Percentiles rank a stretch among this genome's conserved stretches.
Evolutionary conservation across 2,888 invertebrate species (phyloP).

Genomic region (Thalpophila matura): DNA sequence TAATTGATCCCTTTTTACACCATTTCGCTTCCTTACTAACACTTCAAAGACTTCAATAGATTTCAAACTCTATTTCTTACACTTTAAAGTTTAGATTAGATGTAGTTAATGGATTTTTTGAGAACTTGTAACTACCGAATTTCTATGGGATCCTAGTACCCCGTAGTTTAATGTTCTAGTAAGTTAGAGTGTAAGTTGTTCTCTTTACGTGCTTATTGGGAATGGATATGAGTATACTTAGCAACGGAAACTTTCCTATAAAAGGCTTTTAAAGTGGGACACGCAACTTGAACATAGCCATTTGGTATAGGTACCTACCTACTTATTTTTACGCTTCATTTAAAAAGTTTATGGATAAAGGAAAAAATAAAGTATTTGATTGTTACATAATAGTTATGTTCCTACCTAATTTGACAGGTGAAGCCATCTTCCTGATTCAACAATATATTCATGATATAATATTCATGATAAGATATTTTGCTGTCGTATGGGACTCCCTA

Average conservation of each 20-base stretch:
- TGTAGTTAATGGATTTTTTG: conserved; percentile 5
- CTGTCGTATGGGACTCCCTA: too few relatives aligned
- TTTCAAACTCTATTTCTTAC: conserved; percentile 2
- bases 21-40: conserved; percentile 55
- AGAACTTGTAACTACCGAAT: conserved; percentile 39
- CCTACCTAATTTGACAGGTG: conserved; percentile 32
- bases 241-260: conserved; percentile 34
- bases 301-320: too few relatives aligned
- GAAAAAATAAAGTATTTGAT: too few relatives aligned
- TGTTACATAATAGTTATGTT: too few relatives aligned
- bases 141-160: conserved; percentile 52
- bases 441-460: too few relatives aligned
- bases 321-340: conserved; percentile 11
- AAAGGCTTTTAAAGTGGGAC: conserved; percentile 34
- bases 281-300: conserved; percentile 23
- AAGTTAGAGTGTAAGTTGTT: conserved; percentile 48
- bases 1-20: conserved; percentile 75
- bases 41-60: conserved; percentile 16
- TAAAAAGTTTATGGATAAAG: not conserved
- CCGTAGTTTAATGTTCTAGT: conserved; percentile 58
- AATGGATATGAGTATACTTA: conserved; percentile 42
- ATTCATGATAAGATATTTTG: too few relatives aligned
- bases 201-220: conserved; percentile 41
- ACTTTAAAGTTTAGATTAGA: conserved; percentile 9
- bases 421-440: conserved; percentile 39